Evolutionary conservation across 1,140 invertebrate species (phyloP), one percentile per base, ranked within the genome.

Genomic region (Mactra quadrangularis): DNA sequence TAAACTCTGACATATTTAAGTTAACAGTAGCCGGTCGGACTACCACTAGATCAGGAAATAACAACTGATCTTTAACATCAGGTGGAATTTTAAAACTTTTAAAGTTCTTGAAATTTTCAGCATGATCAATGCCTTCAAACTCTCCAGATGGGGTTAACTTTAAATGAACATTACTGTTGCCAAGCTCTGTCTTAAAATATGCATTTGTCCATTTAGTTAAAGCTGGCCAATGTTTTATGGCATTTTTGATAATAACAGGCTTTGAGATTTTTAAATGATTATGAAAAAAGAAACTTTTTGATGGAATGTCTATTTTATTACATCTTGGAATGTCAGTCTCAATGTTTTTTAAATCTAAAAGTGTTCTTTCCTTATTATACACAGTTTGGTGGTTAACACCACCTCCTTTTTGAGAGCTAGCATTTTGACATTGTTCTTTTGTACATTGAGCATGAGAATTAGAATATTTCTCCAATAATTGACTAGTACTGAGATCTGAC

Each of bases 51-150:
- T 92, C 91, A 45, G 90, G 89, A 82, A 84, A 91, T 31, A 64
- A 70, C 11, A 92, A 84, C 53, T 91, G 82, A 38, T 86, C 27
- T 27, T 74, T 33, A 1, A 92, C 89, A 31, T 50, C 11, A 19
- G 60, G 3, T 29, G 91, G 91, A 68, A 92, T 90, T 59, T 86
- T 64, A 60, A 91, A 89, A 15, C 76, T 66, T 53, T 81, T 74
- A 62, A 82, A 85, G 57, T 87, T 83, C 31, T 91, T 87, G 90
- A 90, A 92, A 3, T 88, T 55, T 15, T 79, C 29, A 35, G 82
- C 87, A 13, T 57, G 47, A 83, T 92, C 90, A 22, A 92, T 87
- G n/a, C 91, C 91, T 87, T 92, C 91, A 86, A 87, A 92, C 59
- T 91, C 88, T 52, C 90, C 90, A 38, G 75, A 52, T 41, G 90